These are phyloP conservation scores for Fulmarus glacialis DNA, from an alignment of 2,113 vertebrate species.

Conservation along the genomic window DNA sequence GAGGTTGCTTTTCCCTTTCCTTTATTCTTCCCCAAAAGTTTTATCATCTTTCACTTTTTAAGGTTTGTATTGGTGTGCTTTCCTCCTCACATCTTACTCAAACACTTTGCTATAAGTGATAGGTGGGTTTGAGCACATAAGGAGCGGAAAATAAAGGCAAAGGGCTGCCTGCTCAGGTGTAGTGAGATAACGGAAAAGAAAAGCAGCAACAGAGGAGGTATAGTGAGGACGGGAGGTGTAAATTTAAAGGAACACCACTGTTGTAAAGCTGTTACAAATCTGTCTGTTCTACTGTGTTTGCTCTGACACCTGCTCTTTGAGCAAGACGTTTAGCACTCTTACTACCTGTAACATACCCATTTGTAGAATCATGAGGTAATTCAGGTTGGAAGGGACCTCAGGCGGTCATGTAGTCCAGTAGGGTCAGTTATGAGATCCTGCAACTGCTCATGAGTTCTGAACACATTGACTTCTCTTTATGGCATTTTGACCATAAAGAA, in stretches of 20 bases:
- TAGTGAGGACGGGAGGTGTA: neutral
- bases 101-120: rapidly evolving
- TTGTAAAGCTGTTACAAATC: neutral
- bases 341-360: neutral
- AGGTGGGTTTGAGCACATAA: neutral
- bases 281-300: neutral
- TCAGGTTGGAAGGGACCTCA: neutral
- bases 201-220: neutral
- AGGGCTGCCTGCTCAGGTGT: neutral
- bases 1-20: neutral
- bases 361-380: neutral
- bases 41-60: neutral
- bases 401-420: neutral
- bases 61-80: neutral
- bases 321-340: neutral
- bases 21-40: neutral
- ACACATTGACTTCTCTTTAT: neutral
- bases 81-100: neutral
- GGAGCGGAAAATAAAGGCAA: neutral
- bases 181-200: neutral
- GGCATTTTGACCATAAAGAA: neutral
- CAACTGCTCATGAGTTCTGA: neutral
- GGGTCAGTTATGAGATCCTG: neutral
- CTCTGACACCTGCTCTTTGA: neutral
- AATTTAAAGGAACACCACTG: neutral